Conservation (phyloP, 1,140 invertebrate species). For the Hylaeus volcanicus region DNA sequence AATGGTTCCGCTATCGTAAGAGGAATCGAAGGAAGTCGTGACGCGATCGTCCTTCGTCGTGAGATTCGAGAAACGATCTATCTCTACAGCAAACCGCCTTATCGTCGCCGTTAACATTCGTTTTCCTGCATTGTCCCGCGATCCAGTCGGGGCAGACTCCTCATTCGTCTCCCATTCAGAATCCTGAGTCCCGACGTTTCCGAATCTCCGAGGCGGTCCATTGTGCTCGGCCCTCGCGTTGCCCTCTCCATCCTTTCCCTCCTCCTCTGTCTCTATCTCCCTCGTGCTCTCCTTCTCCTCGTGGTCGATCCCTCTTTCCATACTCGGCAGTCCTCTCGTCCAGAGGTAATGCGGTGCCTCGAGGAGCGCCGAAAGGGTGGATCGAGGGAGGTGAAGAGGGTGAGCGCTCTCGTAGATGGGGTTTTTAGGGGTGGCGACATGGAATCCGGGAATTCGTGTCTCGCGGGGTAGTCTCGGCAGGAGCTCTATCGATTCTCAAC, state of each 20-base stretch:
- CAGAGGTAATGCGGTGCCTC: constrained; percentile 65
- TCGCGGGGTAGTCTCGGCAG: constrained; percentile 67
- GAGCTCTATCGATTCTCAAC: constrained; percentile 71
- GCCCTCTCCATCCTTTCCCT: constrained; percentile 50
- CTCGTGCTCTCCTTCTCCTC: constrained; percentile 16
- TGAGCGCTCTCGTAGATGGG: constrained; percentile 55
- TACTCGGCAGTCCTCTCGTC: constrained; percentile 60
- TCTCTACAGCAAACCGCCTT: constrained; percentile 35
- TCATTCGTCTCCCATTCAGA: constrained; percentile 75
- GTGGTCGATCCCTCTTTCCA: constrained; percentile 62
- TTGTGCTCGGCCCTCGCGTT: constrained; percentile 67
- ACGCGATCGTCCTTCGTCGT: not conserved
- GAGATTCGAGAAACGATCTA: constrained; percentile 48
- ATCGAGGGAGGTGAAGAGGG: constrained; percentile 37
- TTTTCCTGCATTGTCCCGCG: constrained; percentile 70
- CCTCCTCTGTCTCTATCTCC: constrained; percentile 27
- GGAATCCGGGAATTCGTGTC: constrained; percentile 70
- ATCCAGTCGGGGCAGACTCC: constrained; percentile 66
- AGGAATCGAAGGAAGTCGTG: constrained; percentile 2
- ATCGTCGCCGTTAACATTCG: constrained; percentile 69
- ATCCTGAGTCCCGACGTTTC: constrained; percentile 72
- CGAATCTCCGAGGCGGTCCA: constrained; percentile 72
- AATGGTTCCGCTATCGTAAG: too few relatives aligned
- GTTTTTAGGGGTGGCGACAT: constrained; percentile 69
- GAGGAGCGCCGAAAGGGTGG: constrained; percentile 59